Evolutionary conservation across 1,140 invertebrate species (phyloP), one percentile per base, ranked within the genome.

Genomic region (Lepidotrigona ventralis): DNA sequence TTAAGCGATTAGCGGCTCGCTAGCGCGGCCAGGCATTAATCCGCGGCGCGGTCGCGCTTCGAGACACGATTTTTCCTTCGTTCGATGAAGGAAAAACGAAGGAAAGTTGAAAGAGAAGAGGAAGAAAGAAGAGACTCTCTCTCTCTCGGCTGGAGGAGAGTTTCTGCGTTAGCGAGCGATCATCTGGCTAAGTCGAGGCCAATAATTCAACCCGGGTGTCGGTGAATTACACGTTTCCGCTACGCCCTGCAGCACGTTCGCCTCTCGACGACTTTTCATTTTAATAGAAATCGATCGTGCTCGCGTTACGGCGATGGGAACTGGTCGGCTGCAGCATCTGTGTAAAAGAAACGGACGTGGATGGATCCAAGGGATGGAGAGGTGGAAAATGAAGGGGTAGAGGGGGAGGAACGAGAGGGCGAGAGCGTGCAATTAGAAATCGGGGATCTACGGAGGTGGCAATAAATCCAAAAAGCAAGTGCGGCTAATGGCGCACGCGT

Each of bases 391-490:
- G 54, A 51, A 14, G 1, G 39, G 21, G 39, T 12, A 29, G 69
- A 15, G 33, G 14, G 5, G 33, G 54, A 5, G 29, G 15, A n/a
- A 26, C 46, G 23, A 12, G 33, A 21, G 14, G 75, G 68, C 72
- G 90, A 83, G 83, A 89, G 82, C 89, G 82, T 88, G 88, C 89
- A 92, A 91, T 91, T 91, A 91, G 91, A 91, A 92, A 92, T 91
- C 74, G 79, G 83, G 84, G 87, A 91, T 90, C 89, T 89, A 89
- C 15, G 85, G 86, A 85, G 81, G 84, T 73, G 79, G 71, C 81
- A 82, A 91, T 92, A 92, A 91, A 92, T 91, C 87, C 73, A 87
- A 82, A 88, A 81, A 73, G 83, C 79, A 85, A 88, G 39, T 83
- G 14, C 21, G 79, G 79, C 86, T 89, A 89, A 91, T 89, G 84